Base-by-base conservation (phyloP, 2,888 invertebrate species). In the Drosophila lutescens region DNA sequence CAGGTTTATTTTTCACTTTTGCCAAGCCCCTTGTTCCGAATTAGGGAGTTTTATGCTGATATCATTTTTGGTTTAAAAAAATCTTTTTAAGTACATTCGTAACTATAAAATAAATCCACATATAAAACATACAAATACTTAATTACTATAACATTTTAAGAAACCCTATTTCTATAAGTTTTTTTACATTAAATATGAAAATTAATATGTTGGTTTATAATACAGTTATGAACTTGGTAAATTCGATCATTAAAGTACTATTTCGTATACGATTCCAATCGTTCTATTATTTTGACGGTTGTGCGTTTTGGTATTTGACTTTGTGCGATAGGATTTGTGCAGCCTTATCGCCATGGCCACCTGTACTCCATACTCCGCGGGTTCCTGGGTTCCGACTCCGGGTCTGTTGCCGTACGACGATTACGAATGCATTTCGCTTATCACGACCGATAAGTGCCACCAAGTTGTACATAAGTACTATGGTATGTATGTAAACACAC, bases 361-460 rank as follows among this genome's bases (percentile, higher is more conserved):
- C 50, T 66, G 46, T 68, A 23, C 43, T 20, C 32, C 46, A 4
- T 41, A 12, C 34, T 34, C 34, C 34, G 12, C 12, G 17, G 17
- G 15, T 15, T 51, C 54, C 32, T 13, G 20, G 10, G n/a, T 30
- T 62, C 7, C 49, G 41, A 17, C 49, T 57, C 46, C 26, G 59
- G 15, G 38, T 47, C 41, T 53, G 32, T 47, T 46, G 40, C 40
- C 49, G 34, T 34, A 46, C 30, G 36, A 13, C 38, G 73, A 68
- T 74, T 67, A 74, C 59, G 53, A 73, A 56, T 74, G 74, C 74
- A 74, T 60, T 74, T 26, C 40, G 54, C 68, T 74, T 74, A 74
- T 74, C 74, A 69, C 46, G 55, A 50, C 44, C 61, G 70, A 71
- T 71, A 71, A 71, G 61, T 61, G 61, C 55, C 51, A 49, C 60